A percentile compares a stretch with the other conserved stretches of the same genome.
Evolutionary conservation across 2,888 invertebrate species (phyloP).

Genomic region (Eupeodes luniger): DNA sequence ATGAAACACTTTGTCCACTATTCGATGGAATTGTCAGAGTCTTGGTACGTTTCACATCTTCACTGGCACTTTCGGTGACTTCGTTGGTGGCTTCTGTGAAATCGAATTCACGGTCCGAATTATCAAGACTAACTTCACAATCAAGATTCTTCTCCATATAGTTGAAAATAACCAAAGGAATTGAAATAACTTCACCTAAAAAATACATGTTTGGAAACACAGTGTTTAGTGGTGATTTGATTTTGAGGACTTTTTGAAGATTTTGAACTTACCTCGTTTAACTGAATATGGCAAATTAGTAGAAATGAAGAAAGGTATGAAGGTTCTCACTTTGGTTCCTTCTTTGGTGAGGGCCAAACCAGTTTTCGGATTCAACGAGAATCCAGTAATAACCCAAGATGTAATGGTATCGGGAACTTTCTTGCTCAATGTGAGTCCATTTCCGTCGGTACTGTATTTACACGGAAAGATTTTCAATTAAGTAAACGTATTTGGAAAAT

Average conservation of each 20-base stretch:
- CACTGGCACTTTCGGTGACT: slow-evolving; percentile 88
- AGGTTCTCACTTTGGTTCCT: slow-evolving; percentile 89
- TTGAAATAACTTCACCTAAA: slow-evolving; percentile 93
- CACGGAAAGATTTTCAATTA: slow-evolving; percentile 16
- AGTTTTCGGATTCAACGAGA: slow-evolving; percentile 90
- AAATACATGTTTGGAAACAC: slow-evolving; percentile 70
- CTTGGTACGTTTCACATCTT: slow-evolving; percentile 81
- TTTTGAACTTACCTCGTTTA: slow-evolving; percentile 90
- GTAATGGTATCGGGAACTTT: slow-evolving; percentile 92
- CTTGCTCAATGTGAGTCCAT: slow-evolving; percentile 81
- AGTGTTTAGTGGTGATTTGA: too few species aligned
- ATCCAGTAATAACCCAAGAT: slow-evolving; percentile 93
- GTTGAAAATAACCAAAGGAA: slow-evolving; percentile 95
- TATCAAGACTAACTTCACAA: slow-evolving; percentile 93
- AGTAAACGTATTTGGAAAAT: neutral
- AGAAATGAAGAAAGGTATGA: slow-evolving; percentile 93
- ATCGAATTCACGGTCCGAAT: slow-evolving; percentile 91
- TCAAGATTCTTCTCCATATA: slow-evolving; percentile 91
- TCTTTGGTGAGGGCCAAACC: slow-evolving; percentile 91
- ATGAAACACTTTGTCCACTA: slow-evolving; percentile 91
- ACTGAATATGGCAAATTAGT: slow-evolving; percentile 95
- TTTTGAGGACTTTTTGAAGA: neutral
- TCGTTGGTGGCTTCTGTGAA: slow-evolving; percentile 92
- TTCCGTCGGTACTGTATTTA: slow-evolving; percentile 78
- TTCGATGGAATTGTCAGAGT: slow-evolving; percentile 88